Evolutionary conservation across 2,113 vertebrate species (phyloP).

Genomic region (Suricata suricatta): DNA sequence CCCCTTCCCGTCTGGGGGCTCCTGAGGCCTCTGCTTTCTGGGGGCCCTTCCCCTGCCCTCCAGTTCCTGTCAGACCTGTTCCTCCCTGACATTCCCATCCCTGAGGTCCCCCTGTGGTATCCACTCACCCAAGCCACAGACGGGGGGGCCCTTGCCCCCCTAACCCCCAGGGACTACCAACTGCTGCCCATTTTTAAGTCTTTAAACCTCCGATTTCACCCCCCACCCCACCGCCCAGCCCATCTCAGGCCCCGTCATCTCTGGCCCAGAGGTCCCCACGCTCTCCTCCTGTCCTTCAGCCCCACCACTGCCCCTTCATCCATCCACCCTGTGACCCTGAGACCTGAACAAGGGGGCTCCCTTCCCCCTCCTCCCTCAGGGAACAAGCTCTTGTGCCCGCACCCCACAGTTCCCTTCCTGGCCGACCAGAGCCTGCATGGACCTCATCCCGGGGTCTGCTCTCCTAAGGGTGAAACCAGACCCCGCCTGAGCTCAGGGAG

Average conservation of each 20-base stretch:
- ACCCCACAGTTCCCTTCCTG: neutral
- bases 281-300: neutral
- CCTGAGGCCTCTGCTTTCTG: neutral
- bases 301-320: neutral
- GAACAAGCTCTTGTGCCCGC: too few relatives aligned
- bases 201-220: neutral
- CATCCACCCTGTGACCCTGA: neutral
- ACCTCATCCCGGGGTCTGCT: neutral
- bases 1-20: neutral
- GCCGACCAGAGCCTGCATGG: accelerated
- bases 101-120: accelerated
- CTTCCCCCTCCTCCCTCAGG: neutral
- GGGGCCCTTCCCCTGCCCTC: accelerated
- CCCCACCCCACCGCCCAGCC: accelerated
- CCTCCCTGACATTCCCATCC: neutral
- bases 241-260: neutral
- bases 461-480: accelerated
- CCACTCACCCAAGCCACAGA: neutral
- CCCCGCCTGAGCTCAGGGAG: neutral
- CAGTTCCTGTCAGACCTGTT: neutral
- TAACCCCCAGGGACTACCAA: neutral
- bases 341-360: neutral
- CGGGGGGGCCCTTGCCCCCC: neutral
- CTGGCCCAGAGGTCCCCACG: accelerated
- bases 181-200: neutral